Evolutionary conservation across 2,113 vertebrate genomes (phyloP).

Genomic region (Potamarius usumacintae): DNA sequence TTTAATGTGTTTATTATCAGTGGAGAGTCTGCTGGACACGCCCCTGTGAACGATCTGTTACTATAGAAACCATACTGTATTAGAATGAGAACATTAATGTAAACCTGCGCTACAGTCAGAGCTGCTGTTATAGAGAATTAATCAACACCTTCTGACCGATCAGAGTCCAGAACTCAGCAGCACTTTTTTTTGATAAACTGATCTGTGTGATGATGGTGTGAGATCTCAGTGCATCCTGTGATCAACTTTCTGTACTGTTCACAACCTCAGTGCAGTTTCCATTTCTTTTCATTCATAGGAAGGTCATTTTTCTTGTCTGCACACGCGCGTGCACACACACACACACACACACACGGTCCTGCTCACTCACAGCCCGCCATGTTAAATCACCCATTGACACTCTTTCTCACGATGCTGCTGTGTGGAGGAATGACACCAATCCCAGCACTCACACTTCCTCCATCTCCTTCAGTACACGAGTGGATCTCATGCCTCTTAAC

Average conservation of each 20-base stretch:
- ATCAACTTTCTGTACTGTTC: background rate
- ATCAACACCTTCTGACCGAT: background rate
- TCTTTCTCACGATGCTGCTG: slow-evolving; percentile 57
- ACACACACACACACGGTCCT: background rate
- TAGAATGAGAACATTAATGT: background rate
- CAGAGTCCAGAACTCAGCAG: background rate
- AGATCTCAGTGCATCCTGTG: background rate
- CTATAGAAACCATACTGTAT: too few species aligned
- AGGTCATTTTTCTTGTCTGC: background rate
- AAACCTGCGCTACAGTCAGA: background rate
- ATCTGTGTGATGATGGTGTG: background rate
- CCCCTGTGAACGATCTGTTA: too few species aligned
- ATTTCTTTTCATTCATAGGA: background rate
- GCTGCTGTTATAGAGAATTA: background rate
- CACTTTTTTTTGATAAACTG: background rate
- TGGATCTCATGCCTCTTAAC: slow-evolving; percentile 56
- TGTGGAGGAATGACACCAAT: slow-evolving; percentile 67
- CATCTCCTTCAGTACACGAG: slow-evolving; percentile 48
- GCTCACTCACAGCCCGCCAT: slow-evolving; percentile 23
- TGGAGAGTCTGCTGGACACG: too few species aligned
- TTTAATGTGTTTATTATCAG: too few species aligned
- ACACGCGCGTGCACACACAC: background rate
- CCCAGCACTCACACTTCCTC: slow-evolving; percentile 56
- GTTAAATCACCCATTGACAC: slow-evolving; percentile 55
- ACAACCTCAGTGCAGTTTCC: background rate